Percentiles rank a stretch among this genome's conserved stretches.
Conservation (phyloP, 2,888 invertebrate species). For the Yponomeuta cagnagella region DNA sequence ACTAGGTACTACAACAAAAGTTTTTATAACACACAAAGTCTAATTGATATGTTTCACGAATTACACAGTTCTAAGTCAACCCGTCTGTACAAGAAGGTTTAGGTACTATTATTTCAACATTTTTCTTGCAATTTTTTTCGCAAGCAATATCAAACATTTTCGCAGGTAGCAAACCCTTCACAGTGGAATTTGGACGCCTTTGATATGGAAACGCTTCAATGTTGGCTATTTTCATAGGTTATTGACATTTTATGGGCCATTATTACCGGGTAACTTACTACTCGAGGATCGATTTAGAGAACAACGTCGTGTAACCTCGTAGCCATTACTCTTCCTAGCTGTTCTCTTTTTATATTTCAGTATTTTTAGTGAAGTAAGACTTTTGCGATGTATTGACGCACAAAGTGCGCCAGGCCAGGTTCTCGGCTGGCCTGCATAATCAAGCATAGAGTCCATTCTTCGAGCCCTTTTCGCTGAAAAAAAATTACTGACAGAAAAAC, state of each 20-base stretch:
- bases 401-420: no score
- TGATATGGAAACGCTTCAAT: slow-evolving; percentile 35
- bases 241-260: slow-evolving; percentile 24
- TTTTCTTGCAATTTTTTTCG: neutral
- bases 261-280: neutral
- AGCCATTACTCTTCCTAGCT: neutral
- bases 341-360: neutral
- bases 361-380: neutral
- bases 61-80: no score
- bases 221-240: slow-evolving; percentile 35
- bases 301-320: neutral
- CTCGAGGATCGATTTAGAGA: neutral
- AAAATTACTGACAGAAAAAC: no score
- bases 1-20: no score
- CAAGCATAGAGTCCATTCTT: no score
- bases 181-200: slow-evolving; percentile 44
- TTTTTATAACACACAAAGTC: no score
- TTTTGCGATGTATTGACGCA: neutral
- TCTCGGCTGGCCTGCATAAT: no score
- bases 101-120: neutral
- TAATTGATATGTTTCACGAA: no score
- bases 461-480: no score
- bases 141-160: neutral
- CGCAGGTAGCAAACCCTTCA: slow-evolving; percentile 14
- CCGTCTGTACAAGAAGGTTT: no score